phyloP scores from a whole-genome alignment of 2,113 vertebrate genomes.

The Aspiorhynchus laticeps region DNA sequence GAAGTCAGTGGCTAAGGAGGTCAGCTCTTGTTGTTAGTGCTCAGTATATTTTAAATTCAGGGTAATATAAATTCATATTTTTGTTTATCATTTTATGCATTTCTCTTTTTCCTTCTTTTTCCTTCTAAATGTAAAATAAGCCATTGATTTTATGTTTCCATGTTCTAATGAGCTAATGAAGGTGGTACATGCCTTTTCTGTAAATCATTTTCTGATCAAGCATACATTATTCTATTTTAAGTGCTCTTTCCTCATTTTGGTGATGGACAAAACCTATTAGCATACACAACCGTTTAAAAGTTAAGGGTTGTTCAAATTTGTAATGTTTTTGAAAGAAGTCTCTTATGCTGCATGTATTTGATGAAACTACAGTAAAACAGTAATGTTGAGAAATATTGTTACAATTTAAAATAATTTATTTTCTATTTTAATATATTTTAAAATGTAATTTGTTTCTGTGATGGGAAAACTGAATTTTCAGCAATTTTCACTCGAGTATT shows the following conservation, averaged over 20 bases:
- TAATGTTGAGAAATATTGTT: background rate
- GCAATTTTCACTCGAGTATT: background rate
- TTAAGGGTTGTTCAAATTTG: background rate
- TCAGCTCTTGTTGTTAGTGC: slow-evolving; percentile 71
- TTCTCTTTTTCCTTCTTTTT: background rate
- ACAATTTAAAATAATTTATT: background rate
- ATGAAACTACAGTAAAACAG: background rate
- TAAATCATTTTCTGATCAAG: background rate
- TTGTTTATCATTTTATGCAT: slow-evolving; percentile 18
- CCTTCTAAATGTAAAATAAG: slow-evolving; percentile 1
- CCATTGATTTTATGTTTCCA: background rate
- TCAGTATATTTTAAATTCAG: slow-evolving; percentile 6
- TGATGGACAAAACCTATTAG: background rate
- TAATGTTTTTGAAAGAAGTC: background rate
- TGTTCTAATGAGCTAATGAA: background rate
- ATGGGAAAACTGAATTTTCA: background rate
- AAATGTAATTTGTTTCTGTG: background rate
- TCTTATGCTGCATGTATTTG: background rate
- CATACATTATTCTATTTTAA: background rate
- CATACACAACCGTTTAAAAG: background rate
- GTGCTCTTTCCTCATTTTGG: background rate
- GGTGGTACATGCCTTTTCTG: background rate
- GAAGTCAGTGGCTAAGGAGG: slow-evolving; percentile 61
- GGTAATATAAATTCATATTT: background rate
- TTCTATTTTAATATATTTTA: background rate